Evolutionary conservation across 2,888 invertebrate species (phyloP).

Genomic region (Brenthis daphne): DNA sequence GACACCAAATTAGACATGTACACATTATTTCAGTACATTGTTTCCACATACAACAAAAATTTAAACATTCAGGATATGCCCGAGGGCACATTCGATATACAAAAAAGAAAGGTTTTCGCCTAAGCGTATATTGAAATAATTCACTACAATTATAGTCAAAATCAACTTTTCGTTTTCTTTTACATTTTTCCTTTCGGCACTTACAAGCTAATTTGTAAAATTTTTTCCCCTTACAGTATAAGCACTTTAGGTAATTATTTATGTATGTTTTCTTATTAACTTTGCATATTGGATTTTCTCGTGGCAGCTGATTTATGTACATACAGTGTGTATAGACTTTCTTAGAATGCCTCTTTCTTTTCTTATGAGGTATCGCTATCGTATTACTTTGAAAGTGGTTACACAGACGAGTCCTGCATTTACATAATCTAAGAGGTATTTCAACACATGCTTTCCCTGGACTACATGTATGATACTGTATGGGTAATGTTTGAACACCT

Average conservation of each 20-base stretch:
- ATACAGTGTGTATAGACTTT: background rate
- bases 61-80: conserved; percentile 23
- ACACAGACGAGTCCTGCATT: conserved; percentile 7
- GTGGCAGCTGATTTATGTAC: background rate
- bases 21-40: conserved; percentile 28
- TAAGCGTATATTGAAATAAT: conserved; percentile 3
- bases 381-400: conserved; percentile 8
- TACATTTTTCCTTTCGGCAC: background rate
- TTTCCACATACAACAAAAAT: conserved; percentile 23
- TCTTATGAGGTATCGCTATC: background rate
- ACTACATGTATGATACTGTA: background rate
- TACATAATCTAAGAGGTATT: conserved; percentile 9
- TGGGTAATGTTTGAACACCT: too few species aligned
- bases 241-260: background rate
- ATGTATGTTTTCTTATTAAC: background rate
- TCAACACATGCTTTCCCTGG: conserved; percentile 2
- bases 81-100: conserved; percentile 16
- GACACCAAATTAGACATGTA: conserved; percentile 35
- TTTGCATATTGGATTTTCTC: background rate
- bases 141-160: conserved; percentile 1
- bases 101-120: background rate
- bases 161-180: background rate
- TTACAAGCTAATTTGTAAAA: background rate
- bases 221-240: background rate
- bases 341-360: background rate